phyloP scores from a whole-genome alignment of 2,797 vertebrate species.

The Cyprinodon diabolis region DNA sequence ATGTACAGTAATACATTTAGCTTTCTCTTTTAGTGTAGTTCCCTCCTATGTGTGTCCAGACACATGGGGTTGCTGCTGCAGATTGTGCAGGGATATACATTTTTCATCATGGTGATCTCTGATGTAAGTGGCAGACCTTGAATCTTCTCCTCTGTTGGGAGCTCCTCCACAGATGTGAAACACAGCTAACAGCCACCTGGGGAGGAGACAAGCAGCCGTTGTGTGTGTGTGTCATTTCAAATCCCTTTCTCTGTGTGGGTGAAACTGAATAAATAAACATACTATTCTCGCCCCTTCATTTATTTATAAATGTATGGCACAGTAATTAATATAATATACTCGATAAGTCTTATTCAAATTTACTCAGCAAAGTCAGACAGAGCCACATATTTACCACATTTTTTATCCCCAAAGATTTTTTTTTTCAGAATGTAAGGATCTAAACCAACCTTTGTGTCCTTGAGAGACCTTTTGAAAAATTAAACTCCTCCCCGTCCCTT shows the following conservation, averaged over 20 bases:
- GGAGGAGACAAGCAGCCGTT: constrained; percentile 37
- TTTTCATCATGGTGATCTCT: constrained; percentile 65
- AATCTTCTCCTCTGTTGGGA: constrained; percentile 57
- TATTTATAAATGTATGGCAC: background rate
- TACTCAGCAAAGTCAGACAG: background rate
- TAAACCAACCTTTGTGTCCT: constrained; percentile 52
- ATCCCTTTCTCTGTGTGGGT: constrained; percentile 10
- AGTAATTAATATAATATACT: background rate
- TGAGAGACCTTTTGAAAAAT: constrained; percentile 76
- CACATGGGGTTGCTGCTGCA: constrained; percentile 1
- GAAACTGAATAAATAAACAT: constrained; percentile 41
- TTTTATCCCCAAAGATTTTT: constrained; percentile 34
- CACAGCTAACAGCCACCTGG: constrained; percentile 70
- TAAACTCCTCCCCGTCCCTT: constrained; percentile 35
- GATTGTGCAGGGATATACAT: constrained; percentile 58
- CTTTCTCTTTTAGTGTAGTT: constrained; percentile 42
- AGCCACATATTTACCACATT: constrained; percentile 1
- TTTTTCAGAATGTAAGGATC: constrained; percentile 50
- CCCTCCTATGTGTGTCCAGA: background rate
- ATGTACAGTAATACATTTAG: constrained; percentile 42
- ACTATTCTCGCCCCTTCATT: constrained; percentile 4
- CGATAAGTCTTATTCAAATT: background rate
- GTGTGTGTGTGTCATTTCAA: constrained; percentile 16
- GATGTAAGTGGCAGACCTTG: constrained; percentile 59
- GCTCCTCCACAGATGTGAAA: constrained; percentile 65